These are phyloP conservation scores for Ganaspis sp. DNA, from an alignment of 1,140 invertebrate genomes.

Conservation along the genomic window DNA sequence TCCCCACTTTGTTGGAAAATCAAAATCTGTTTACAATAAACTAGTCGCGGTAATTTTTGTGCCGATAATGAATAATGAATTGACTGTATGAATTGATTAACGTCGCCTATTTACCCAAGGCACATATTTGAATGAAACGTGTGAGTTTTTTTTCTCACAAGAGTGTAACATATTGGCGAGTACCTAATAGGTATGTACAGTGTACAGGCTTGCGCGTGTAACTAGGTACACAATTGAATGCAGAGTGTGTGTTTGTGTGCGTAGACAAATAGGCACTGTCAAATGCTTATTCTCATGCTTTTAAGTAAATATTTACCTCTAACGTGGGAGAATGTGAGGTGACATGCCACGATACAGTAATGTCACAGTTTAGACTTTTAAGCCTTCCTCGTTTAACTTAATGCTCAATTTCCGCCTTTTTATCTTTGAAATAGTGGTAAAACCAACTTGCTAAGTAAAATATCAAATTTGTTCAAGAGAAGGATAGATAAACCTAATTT, in stretches of 20 bases:
- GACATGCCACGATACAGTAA: constrained; percentile 22
- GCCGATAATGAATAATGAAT: neutral
- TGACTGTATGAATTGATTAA: neutral
- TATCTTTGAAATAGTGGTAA: neutral
- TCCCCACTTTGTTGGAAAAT: no score
- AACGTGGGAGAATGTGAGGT: constrained; percentile 25
- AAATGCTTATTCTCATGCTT: constrained; percentile 26
- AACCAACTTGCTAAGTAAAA: constrained; percentile 4
- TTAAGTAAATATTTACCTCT: constrained; percentile 23
- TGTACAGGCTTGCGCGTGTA: constrained; percentile 13
- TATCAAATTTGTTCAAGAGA: neutral
- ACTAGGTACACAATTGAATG: constrained; percentile 10
- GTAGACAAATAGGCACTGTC: constrained; percentile 13
- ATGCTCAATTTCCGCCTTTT: constrained; percentile 22
- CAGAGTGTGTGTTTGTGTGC: neutral
- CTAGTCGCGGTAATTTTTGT: no score
- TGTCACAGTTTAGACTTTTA: constrained; percentile 5
- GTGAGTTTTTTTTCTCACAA: neutral
- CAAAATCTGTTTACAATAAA: no score
- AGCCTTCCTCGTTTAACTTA: constrained; percentile 27
- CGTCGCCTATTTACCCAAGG: neutral
- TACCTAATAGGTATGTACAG: constrained; percentile 28
- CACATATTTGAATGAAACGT: constrained; percentile 3
- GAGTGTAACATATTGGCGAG: neutral
- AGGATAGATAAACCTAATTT: constrained; percentile 2